A percentile compares a stretch with the other conserved stretches of the same genome.
These are phyloP conservation scores for Drosophila leonis DNA, from an alignment of 2,888 invertebrate species.

Conservation along the genomic window DNA sequence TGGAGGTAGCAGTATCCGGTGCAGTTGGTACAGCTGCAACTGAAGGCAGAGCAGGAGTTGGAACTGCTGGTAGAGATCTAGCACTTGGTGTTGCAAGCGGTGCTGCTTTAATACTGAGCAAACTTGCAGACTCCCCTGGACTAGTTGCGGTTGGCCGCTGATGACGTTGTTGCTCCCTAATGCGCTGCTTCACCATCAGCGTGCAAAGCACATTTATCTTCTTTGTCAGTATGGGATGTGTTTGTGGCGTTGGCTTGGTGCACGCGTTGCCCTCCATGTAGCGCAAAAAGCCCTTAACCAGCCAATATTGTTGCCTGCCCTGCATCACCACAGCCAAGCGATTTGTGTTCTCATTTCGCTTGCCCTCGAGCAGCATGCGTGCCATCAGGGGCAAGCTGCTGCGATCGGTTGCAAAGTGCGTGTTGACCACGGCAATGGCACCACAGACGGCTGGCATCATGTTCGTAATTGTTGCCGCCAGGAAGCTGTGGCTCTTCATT, in stretches of 20 bases:
- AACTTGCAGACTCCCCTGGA: background rate
- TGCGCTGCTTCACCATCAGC: constrained; percentile 82
- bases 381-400: constrained; percentile 76
- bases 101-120: background rate
- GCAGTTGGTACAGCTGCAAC: background rate
- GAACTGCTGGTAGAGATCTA: background rate
- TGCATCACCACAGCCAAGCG: constrained; percentile 83
- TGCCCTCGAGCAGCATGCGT: constrained; percentile 74
- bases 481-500: constrained; percentile 66
- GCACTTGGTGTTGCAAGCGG: background rate
- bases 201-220: constrained; percentile 84
- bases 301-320: constrained; percentile 80
- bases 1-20: background rate
- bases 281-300: constrained; percentile 82
- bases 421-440: constrained; percentile 82
- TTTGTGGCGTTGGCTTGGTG: constrained; percentile 83
- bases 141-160: background rate
- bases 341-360: constrained; percentile 66
- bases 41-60: background rate
- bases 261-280: constrained; percentile 79
- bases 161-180: constrained; percentile 59
- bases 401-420: constrained; percentile 66
- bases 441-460: constrained; percentile 82
- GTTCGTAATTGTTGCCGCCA: constrained; percentile 82
- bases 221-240: constrained; percentile 83